phyloP scores from a whole-genome alignment of 2,888 invertebrate species.

The Papilio protenor region DNA sequence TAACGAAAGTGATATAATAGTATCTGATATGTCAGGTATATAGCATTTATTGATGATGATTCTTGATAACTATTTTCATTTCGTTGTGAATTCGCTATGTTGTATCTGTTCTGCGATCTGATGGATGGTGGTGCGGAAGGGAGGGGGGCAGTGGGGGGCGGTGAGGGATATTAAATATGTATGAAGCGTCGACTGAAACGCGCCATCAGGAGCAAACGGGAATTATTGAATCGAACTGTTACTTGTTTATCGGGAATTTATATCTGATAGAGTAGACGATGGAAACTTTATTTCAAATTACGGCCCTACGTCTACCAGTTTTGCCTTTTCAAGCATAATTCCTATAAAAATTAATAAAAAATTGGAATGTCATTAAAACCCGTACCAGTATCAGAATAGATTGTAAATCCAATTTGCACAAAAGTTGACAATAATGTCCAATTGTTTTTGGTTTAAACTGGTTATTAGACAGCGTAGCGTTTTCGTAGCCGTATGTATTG shows the following conservation, averaged over 20 bases:
- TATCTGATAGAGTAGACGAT: not conserved
- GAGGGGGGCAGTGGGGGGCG: not conserved
- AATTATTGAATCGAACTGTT: constrained; percentile 30
- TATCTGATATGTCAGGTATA: not conserved
- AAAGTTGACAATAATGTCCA: not conserved
- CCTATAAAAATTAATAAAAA: not conserved
- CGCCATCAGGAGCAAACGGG: constrained; percentile 20
- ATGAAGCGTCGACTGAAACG: constrained; percentile 22
- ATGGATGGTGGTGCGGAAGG: not conserved
- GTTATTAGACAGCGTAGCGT: not conserved
- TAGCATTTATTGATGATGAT: constrained; percentile 1
- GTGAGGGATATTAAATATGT: constrained; percentile 24
- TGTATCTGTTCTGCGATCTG: constrained; percentile 5
- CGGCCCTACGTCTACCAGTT: not conserved
- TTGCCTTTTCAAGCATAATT: not conserved
- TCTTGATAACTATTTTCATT: not conserved
- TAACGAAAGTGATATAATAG: not conserved
- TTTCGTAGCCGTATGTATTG: not conserved
- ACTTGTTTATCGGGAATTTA: constrained; percentile 19
- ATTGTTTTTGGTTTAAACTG: not conserved
- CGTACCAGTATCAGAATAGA: not conserved
- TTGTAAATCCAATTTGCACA: not conserved
- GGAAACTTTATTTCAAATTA: not conserved
- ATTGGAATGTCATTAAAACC: not conserved
- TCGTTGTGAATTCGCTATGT: constrained; percentile 1